Conservation (phyloP, 2,888 invertebrate species). For the Drosophila leonis region DNA sequence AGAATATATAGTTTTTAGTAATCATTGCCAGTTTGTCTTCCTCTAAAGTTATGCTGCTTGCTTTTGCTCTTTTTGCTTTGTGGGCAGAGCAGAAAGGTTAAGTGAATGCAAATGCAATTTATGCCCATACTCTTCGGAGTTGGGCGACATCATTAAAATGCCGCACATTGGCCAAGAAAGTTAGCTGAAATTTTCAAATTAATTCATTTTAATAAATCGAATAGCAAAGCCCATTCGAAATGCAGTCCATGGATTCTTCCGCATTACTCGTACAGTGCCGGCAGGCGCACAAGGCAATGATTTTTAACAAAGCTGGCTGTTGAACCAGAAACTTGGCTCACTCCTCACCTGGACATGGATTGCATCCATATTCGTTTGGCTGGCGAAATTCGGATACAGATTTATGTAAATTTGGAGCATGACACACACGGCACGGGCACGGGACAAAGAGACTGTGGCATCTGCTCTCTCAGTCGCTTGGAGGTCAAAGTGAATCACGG, state of each 20-base stretch:
- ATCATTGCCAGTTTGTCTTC: background rate
- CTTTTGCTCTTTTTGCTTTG: slow-evolving; percentile 18
- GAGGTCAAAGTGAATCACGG: slow-evolving; percentile 82
- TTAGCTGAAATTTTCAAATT: slow-evolving; percentile 72
- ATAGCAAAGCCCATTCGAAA: slow-evolving; percentile 51
- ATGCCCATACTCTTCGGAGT: slow-evolving; percentile 46
- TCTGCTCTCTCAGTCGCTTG: slow-evolving; percentile 21
- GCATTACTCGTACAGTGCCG: slow-evolving; percentile 53
- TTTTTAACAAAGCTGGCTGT: slow-evolving; percentile 69
- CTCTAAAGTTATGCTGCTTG: slow-evolving; percentile 5
- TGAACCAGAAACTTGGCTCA: slow-evolving; percentile 54
- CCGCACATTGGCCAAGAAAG: slow-evolving; percentile 57
- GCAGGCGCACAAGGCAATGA: slow-evolving; percentile 46
- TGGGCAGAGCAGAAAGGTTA: slow-evolving; percentile 67
- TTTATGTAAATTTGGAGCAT: slow-evolving; percentile 82
- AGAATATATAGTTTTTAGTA: background rate
- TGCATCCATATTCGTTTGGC: slow-evolving; percentile 62
- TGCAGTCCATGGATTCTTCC: slow-evolving; percentile 67
- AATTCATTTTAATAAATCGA: slow-evolving; percentile 81
- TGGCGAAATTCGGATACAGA: slow-evolving; percentile 76
- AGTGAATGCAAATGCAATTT: slow-evolving; percentile 71
- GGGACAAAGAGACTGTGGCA: slow-evolving; percentile 25
- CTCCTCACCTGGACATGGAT: slow-evolving; percentile 66
- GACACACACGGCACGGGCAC: slow-evolving; percentile 54
- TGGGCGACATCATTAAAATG: slow-evolving; percentile 75